A percentile compares a stretch with the other conserved stretches of the same genome.
Evolutionary conservation across 1,140 invertebrate species (phyloP).

Genomic region (Drosophila kikkawai): DNA sequence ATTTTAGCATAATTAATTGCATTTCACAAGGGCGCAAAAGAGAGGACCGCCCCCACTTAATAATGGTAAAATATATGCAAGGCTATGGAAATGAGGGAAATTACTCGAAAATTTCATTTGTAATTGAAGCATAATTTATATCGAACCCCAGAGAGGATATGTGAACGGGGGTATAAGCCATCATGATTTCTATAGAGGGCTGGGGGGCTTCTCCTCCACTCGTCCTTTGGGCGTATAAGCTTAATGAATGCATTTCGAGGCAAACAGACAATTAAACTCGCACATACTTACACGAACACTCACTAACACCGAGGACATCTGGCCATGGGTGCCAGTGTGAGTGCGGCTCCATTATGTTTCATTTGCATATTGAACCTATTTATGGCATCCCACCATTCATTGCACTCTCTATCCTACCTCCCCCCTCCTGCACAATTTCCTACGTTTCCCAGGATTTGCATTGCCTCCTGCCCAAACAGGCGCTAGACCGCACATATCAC

Average conservation of each 20-base stretch:
- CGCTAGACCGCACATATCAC: slow-evolving; percentile 21
- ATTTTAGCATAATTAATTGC: slow-evolving; percentile 67
- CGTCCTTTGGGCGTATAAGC: slow-evolving; percentile 34
- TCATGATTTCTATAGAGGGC: neutral
- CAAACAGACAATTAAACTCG: slow-evolving; percentile 60
- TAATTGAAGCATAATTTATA: slow-evolving; percentile 59
- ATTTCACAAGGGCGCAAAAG: slow-evolving; percentile 10
- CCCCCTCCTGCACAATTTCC: slow-evolving; percentile 1
- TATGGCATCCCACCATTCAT: slow-evolving; percentile 54
- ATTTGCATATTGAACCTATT: slow-evolving; percentile 68
- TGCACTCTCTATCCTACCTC: slow-evolving; percentile 7
- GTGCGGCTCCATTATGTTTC: slow-evolving; percentile 55
- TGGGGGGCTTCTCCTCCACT: neutral
- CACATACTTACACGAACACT: slow-evolving; percentile 4
- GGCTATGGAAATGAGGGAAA: slow-evolving; percentile 32
- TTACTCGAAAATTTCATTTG: slow-evolving; percentile 62
- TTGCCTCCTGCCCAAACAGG: slow-evolving; percentile 40
- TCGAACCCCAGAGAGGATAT: neutral
- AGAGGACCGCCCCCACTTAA: neutral
- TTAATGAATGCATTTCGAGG: slow-evolving; percentile 61
- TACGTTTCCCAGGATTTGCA: slow-evolving; percentile 20
- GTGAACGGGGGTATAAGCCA: slow-evolving; percentile 11
- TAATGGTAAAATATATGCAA: slow-evolving; percentile 13
- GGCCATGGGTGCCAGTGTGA: neutral
- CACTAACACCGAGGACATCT: slow-evolving; percentile 22